Base-by-base conservation (phyloP, 2,113 vertebrate species). In the Ciconia maguari region DNA sequence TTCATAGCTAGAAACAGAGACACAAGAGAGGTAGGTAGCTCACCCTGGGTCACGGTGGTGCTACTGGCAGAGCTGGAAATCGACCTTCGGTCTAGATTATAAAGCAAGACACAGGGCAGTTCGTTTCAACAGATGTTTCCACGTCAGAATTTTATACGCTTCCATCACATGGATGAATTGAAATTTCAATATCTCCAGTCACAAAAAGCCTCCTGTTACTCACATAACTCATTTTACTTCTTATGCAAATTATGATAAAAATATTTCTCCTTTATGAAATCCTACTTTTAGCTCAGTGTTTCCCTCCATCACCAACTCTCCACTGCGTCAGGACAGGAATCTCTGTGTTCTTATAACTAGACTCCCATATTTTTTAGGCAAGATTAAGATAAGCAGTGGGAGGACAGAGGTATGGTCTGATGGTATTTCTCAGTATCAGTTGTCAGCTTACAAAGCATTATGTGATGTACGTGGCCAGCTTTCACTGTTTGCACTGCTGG, bases 321-420 rank as follows among this genome's bases (percentile, higher is more conserved):
- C 22, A 26, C 4, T 52, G 44, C 7, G 17, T 30, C 48, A 62
- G 49, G 44, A n/a, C 27, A 62, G 55, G 25, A 79, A 64, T 62
- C 41, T 62, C 42, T 72, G 19, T 54, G 27, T 70, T 83, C 34
- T 57, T 20, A 17, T 41, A 55, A 54, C n/a, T 5, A 24, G 10
- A 24, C 10, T 42, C 3, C 25, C 1, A 1, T 4, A 1, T 29
- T 17, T 78, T 84, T 57, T 1, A 26, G 51, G 46, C 4, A 62
- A 26, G 26, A 48, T 41, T n/a, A 46, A 66, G 70, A 62, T 15
- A 49, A 91, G 66, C 71, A 77, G 58, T 42, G 76, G 17, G 75
- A 93, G 65, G 65, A 55, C 60, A 69, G 57, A 71, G 48, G 26
- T 57, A 3, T 30, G 44, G 22, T 16, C 54, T 88, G 70, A 6